phyloP scores from a whole-genome alignment of 2,113 vertebrate genomes.

The Halcyon senegalensis region DNA sequence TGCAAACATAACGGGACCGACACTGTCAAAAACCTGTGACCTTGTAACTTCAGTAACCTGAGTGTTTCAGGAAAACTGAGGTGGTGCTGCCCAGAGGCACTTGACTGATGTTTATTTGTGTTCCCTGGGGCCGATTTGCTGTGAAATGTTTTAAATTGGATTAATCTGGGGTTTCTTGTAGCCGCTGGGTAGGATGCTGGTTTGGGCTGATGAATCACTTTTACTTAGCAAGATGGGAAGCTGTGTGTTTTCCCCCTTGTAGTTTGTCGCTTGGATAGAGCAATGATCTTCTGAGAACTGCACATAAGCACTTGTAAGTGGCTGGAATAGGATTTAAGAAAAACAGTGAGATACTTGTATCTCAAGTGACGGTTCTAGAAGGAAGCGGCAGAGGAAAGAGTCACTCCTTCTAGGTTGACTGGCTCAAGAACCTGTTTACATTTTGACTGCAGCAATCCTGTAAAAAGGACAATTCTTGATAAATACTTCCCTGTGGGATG shows the following conservation, averaged over 20 bases:
- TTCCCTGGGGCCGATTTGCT: not conserved
- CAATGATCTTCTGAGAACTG: not conserved
- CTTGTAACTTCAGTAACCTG: not conserved
- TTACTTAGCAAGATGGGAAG: not conserved
- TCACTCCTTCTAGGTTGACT: not conserved
- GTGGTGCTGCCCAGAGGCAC: not conserved
- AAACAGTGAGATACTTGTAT: not conserved
- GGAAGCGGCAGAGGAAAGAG: not conserved
- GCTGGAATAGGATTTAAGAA: not conserved
- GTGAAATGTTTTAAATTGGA: not conserved
- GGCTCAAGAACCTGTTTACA: not conserved
- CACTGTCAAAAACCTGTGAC: not conserved
- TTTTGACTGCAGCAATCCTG: not conserved
- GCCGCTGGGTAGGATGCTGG: not conserved
- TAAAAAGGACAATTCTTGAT: not conserved
- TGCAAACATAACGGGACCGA: not conserved
- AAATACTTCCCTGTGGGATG: slow-evolving; percentile 33
- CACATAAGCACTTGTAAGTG: not conserved
- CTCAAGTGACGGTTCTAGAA: not conserved
- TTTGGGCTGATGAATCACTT: not conserved
- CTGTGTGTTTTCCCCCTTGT: not conserved
- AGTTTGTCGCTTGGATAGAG: not conserved
- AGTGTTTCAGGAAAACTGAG: not conserved
- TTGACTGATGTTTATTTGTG: not conserved
- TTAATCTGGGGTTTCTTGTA: not conserved